Evolutionary conservation across 2,113 vertebrate species (phyloP).

Genomic region (Corythoichthys haematopterus): DNA sequence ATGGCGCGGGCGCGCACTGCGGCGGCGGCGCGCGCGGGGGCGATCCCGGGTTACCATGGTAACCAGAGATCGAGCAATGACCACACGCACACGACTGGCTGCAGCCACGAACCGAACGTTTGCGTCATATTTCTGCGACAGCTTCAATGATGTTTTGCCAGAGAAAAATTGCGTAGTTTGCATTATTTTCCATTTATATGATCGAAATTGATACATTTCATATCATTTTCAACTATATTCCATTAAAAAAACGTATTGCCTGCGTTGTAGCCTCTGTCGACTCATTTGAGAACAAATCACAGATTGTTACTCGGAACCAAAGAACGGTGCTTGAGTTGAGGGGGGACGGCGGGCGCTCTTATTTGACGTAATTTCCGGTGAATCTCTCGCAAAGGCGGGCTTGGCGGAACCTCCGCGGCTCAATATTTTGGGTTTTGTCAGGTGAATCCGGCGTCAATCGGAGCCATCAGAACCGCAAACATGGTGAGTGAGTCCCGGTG

Average conservation of each 20-base stretch:
- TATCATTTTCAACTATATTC: no score
- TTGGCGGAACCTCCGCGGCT: conserved; percentile 52
- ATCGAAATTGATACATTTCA: no score
- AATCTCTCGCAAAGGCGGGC: conserved; percentile 44
- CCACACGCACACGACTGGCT: neutral
- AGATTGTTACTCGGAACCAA: neutral
- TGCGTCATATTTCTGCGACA: no score
- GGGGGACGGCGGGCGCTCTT: neutral
- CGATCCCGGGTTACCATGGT: conserved; percentile 64
- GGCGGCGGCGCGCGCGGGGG: conserved; percentile 37
- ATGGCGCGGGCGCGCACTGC: conserved; percentile 35
- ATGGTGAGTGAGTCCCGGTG: conserved; percentile 63
- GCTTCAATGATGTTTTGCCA: no score
- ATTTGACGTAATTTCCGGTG: conserved; percentile 62
- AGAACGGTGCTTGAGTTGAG: neutral
- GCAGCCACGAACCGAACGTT: no score
- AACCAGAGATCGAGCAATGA: conserved; percentile 42
- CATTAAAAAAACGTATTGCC: no score
- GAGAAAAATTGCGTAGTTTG: no score
- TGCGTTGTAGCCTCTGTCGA: neutral
- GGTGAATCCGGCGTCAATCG: conserved; percentile 66
- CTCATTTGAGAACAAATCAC: neutral
- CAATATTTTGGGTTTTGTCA: conserved; percentile 60
- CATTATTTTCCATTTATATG: no score
- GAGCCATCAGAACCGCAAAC: conserved; percentile 70